phyloP scores from a whole-genome alignment of 2,113 vertebrate genomes.

The Channa maculata region DNA sequence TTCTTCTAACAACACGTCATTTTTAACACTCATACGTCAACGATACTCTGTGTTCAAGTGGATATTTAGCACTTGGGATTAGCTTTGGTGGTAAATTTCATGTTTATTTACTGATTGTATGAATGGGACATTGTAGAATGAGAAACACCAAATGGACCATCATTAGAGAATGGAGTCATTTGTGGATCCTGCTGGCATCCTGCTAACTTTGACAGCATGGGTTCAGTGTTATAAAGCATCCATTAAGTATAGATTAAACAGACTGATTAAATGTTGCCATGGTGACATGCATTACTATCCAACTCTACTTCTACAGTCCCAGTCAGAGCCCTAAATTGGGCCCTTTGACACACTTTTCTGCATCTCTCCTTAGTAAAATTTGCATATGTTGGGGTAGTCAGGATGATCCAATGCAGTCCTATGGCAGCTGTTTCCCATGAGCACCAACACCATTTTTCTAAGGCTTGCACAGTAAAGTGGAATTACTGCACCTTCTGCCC shows the following conservation, averaged over 20 bases:
- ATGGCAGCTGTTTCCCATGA: conserved; percentile 1
- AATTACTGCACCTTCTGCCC: conserved; percentile 34
- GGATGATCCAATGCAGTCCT: conserved; percentile 11
- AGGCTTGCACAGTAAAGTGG: conserved; percentile 39
- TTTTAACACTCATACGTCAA: conserved; percentile 7
- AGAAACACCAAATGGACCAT: conserved; percentile 60
- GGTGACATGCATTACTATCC: conserved; percentile 20
- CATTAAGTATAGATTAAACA: conserved; percentile 42
- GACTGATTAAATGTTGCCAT: conserved; percentile 47
- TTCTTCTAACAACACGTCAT: neutral
- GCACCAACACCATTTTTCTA: conserved; percentile 11
- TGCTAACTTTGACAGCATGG: conserved; percentile 61
- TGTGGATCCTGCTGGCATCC: conserved; percentile 36
- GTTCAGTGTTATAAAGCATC: conserved; percentile 64
- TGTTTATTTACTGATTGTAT: conserved; percentile 63
- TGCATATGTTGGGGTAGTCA: conserved; percentile 40
- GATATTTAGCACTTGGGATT: conserved; percentile 52
- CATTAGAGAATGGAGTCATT: conserved; percentile 62
- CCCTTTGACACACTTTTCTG: conserved; percentile 29
- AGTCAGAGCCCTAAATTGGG: conserved; percentile 22
- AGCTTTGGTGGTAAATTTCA: conserved; percentile 48
- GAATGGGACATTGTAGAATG: conserved; percentile 55
- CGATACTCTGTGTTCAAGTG: conserved; percentile 18
- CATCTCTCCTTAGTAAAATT: conserved; percentile 24
- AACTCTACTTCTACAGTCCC: conserved; percentile 15